Conservation (phyloP, 2,113 vertebrate species). For the Gambusia affinis region DNA sequence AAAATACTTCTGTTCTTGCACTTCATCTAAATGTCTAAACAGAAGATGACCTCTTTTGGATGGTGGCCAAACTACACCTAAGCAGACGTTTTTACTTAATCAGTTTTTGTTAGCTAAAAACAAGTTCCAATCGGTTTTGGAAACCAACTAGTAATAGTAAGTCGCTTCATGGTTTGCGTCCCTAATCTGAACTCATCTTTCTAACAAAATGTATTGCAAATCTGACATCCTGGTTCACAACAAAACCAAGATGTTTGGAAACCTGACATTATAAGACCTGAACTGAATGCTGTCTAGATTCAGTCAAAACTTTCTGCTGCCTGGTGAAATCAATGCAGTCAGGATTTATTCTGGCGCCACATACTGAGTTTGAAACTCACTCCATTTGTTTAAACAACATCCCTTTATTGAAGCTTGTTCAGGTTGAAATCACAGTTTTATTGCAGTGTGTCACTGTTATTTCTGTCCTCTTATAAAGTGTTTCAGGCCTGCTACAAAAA, state of each 20-base stretch:
- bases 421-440: conserved; percentile 1
- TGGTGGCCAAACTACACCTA: no score
- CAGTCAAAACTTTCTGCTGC: background rate
- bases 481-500: background rate
- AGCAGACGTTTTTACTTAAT: no score
- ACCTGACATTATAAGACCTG: background rate
- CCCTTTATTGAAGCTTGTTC: conserved; percentile 1
- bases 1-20: no score
- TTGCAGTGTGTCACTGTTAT: background rate
- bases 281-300: background rate
- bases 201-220: conserved; percentile 16
- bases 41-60: no score
- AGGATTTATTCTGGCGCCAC: background rate
- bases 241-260: background rate
- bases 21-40: no score
- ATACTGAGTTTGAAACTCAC: conserved; percentile 15
- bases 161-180: no score
- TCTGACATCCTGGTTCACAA: conserved; percentile 23
- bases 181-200: conserved; percentile 33
- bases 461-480: conserved; percentile 9
- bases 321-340: conserved; percentile 8
- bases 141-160: no score
- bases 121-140: no score
- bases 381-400: conserved; percentile 1
- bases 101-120: no score